Percentiles rank a stretch among this genome's conserved stretches.
Conservation (phyloP, 2,888 invertebrate genomes). For the Ernsta delagoae region DNA sequence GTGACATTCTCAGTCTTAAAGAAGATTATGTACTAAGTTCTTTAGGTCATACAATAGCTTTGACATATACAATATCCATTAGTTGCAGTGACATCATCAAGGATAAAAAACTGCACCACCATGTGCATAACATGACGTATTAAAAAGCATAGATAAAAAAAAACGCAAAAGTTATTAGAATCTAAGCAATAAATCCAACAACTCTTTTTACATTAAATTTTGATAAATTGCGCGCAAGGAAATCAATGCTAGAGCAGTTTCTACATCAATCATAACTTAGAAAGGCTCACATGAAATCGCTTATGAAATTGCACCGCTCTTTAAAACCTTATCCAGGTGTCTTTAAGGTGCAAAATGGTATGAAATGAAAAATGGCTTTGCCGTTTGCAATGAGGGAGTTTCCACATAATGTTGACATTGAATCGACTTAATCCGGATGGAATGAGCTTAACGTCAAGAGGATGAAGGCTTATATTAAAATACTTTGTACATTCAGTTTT, state of each 20-base stretch:
- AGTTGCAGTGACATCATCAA: no score
- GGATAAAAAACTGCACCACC: no score
- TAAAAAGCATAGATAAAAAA: background rate
- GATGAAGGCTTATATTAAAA: constrained; percentile 14
- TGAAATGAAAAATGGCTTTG: constrained; percentile 19
- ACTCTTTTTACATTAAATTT: constrained; percentile 8
- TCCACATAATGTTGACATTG: background rate
- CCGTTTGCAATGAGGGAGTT: constrained; percentile 16
- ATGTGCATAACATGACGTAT: no score
- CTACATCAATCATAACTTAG: constrained; percentile 25
- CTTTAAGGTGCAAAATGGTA: background rate
- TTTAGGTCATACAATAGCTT: no score
- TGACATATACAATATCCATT: no score
- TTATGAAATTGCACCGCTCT: constrained; percentile 6
- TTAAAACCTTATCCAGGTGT: constrained; percentile 13
- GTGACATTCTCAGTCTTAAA: no score
- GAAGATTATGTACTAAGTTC: no score
- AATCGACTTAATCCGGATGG: constrained; percentile 15
- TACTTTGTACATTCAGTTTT: constrained; percentile 7
- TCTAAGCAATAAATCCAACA: background rate
- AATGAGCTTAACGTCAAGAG: constrained; percentile 6
- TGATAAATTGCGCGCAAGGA: constrained; percentile 15
- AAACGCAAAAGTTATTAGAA: background rate
- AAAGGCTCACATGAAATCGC: constrained; percentile 22
- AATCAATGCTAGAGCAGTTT: constrained; percentile 11